These are phyloP conservation scores for Capitulum mitella DNA, from an alignment of 2,888 invertebrate species.

Conservation along the genomic window DNA sequence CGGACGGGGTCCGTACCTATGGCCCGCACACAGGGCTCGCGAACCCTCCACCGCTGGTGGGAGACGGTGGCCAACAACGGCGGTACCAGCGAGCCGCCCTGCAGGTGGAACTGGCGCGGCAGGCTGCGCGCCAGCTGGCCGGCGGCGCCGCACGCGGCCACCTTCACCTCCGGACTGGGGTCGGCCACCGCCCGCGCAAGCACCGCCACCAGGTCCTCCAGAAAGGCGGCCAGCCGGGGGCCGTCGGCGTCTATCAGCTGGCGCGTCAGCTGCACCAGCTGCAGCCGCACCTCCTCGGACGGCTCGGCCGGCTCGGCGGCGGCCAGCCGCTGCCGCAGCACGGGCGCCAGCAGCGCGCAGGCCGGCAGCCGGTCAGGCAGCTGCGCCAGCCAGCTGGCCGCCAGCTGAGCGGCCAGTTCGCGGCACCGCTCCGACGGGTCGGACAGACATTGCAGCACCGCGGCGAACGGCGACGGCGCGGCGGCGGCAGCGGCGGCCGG, in stretches of 20 bases:
- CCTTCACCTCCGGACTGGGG: slow-evolving; percentile 70
- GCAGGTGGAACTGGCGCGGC: slow-evolving; percentile 63
- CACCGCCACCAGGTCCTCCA: slow-evolving; percentile 68
- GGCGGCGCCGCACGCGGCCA: slow-evolving; percentile 65
- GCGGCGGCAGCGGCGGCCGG: not conserved
- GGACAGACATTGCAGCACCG: not conserved
- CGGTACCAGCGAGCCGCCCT: slow-evolving; percentile 47
- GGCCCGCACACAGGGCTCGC: slow-evolving; percentile 64
- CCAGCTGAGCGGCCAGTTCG: not conserved
- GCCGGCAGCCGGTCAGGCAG: not conserved
- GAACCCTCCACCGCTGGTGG: slow-evolving; percentile 75
- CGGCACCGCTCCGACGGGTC: not conserved
- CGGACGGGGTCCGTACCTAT: slow-evolving; percentile 51
- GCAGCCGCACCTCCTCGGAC: slow-evolving; percentile 73
- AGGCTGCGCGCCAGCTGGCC: slow-evolving; percentile 56
- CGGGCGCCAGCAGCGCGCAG: slow-evolving; percentile 54
- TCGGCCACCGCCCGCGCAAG: slow-evolving; percentile 64
- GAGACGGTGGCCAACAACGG: slow-evolving; percentile 63
- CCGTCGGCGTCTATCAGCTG: slow-evolving; percentile 58
- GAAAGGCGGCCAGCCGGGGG: slow-evolving; percentile 56
- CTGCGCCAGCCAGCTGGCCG: not conserved
- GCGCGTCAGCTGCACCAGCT: slow-evolving; percentile 58
- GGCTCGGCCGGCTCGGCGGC: slow-evolving; percentile 57
- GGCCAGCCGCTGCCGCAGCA: slow-evolving; percentile 67
- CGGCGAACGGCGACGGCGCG: not conserved